Conservation (phyloP, 1,140 invertebrate genomes). For the Drosophila azteca region DNA sequence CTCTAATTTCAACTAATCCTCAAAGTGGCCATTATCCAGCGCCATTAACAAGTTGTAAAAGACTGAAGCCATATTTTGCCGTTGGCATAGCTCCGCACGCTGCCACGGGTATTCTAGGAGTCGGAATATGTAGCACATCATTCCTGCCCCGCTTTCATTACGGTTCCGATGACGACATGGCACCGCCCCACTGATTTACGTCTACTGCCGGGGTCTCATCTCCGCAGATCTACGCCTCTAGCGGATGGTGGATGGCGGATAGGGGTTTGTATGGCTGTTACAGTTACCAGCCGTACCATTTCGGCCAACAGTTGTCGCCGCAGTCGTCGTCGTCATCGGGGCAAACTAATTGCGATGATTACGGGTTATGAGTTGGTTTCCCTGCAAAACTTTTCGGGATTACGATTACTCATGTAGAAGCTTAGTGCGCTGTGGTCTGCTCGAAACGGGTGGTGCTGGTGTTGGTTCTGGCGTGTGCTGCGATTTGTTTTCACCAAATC, state of each 20-base stretch:
- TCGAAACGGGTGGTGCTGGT: background rate
- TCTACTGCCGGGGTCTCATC: background rate
- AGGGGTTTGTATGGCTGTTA: background rate
- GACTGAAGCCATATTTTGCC: too few species aligned
- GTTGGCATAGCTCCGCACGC: too few species aligned
- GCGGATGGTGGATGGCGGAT: too few species aligned
- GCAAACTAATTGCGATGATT: conserved; percentile 60
- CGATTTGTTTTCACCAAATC: conserved; percentile 35
- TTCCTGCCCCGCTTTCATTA: conserved; percentile 26
- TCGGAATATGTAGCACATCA: background rate
- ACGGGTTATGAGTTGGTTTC: conserved; percentile 54
- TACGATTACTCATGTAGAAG: conserved; percentile 61
- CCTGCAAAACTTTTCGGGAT: conserved; percentile 46
- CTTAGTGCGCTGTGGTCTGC: conserved; percentile 33
- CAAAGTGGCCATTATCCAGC: too few species aligned
- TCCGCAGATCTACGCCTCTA: background rate
- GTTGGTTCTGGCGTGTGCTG: conserved; percentile 30
- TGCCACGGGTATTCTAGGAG: conserved; percentile 10
- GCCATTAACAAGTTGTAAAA: too few species aligned
- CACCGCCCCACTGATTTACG: conserved; percentile 17
- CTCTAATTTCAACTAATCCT: too few species aligned
- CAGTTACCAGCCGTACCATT: conserved; percentile 13
- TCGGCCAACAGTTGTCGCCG: conserved; percentile 3
- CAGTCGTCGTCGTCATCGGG: conserved; percentile 33
- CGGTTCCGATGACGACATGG: conserved; percentile 38